A percentile compares a stretch with the other conserved stretches of the same genome.
phyloP scores from a whole-genome alignment of 2,797 vertebrate species.

The Enteromius paludinosus region DNA sequence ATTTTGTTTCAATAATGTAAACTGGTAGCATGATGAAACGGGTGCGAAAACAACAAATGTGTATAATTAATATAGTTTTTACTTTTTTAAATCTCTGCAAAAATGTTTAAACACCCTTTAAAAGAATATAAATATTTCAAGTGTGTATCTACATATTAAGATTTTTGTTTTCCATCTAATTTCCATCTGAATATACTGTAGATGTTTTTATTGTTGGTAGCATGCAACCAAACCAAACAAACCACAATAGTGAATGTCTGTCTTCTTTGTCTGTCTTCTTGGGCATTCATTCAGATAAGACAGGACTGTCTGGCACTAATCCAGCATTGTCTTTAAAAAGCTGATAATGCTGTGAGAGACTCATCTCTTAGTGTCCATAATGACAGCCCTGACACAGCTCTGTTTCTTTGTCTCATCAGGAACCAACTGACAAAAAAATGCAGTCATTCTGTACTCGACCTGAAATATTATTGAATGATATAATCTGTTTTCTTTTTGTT shows the following conservation, averaged over 20 bases:
- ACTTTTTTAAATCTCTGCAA: background rate
- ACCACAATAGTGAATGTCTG: background rate
- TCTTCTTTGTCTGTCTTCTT: background rate
- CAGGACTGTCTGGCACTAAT: constrained; percentile 20
- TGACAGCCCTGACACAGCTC: background rate
- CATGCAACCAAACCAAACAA: background rate
- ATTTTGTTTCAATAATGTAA: background rate
- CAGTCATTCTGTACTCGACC: background rate
- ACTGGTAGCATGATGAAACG: background rate
- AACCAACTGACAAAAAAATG: background rate
- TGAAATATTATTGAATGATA: background rate
- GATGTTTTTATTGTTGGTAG: background rate
- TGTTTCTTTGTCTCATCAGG: background rate
- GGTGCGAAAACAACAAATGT: background rate
- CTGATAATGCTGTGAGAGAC: constrained; percentile 43
- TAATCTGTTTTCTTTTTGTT: background rate
- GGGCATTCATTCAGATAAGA: constrained; percentile 9
- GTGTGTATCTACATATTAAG: background rate
- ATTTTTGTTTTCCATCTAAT: background rate
- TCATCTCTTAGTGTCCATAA: constrained; percentile 41
- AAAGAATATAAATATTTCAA: too few species aligned
- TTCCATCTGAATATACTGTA: background rate
- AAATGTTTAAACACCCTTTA: background rate
- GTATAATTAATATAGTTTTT: background rate
- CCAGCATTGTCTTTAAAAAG: constrained; percentile 39